Percentiles rank a stretch among this genome's conserved stretches.
phyloP scores from a whole-genome alignment of 2,888 invertebrate species.

The Nemoura dubitans region DNA sequence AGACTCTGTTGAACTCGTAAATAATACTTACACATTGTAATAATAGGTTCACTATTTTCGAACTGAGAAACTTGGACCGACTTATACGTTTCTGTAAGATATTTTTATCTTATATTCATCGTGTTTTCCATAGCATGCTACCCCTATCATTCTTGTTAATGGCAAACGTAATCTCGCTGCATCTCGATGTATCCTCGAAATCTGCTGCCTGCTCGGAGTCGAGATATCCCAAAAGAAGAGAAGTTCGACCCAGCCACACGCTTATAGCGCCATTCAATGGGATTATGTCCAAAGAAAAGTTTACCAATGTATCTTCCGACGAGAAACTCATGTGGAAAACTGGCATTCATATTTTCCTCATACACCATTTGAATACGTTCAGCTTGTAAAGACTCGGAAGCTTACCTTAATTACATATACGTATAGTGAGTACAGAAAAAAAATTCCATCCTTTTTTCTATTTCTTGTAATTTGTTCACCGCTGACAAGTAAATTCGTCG shows the following conservation, averaged over 20 bases:
- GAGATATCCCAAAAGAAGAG: neutral
- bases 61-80: neutral
- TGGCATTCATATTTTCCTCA: neutral
- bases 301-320: neutral
- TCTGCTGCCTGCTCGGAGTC: neutral
- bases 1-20: neutral
- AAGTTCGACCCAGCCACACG: neutral
- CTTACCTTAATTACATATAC: too few relatives aligned
- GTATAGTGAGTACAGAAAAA: too few relatives aligned
- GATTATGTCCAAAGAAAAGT: neutral
- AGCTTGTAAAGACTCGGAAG: too few relatives aligned
- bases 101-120: neutral
- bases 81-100: neutral
- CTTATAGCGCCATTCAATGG: neutral
- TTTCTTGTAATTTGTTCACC: too few relatives aligned
- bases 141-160: conserved; percentile 30
- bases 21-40: neutral
- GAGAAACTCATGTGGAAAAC: neutral
- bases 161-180: conserved; percentile 21
- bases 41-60: neutral
- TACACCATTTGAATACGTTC: neutral
- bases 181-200: neutral
- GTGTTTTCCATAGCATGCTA: neutral
- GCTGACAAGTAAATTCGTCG: too few relatives aligned
- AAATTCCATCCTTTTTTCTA: too few relatives aligned